These are phyloP conservation scores for Sinocyclocheilus anophthalmus DNA, from an alignment of 2,113 vertebrate species.

Conservation along the genomic window DNA sequence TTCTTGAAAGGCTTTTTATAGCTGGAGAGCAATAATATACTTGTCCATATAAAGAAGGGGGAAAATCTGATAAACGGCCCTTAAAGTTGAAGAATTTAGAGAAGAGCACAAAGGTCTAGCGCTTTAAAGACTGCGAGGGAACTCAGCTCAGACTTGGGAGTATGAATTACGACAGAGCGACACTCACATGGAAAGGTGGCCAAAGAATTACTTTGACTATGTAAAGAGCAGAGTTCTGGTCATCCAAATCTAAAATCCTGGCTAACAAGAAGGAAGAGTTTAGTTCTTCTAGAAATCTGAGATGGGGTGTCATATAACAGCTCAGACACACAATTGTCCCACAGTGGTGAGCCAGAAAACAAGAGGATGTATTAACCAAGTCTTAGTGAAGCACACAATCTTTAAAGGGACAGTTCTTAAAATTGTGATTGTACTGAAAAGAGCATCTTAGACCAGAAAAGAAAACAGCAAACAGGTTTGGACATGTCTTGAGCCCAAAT, in stretches of 20 bases:
- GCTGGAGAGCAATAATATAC: constrained; percentile 58
- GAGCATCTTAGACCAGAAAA: constrained; percentile 13
- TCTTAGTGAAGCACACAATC: constrained; percentile 42
- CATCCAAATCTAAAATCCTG: constrained; percentile 4
- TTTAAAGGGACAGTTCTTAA: neutral
- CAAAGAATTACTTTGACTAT: neutral
- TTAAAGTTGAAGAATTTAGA: constrained; percentile 57
- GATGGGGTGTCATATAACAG: constrained; percentile 36
- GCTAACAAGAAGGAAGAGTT: constrained; percentile 5
- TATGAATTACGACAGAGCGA: constrained; percentile 37
- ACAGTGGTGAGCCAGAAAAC: constrained; percentile 23
- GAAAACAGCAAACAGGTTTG: neutral
- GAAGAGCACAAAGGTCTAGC: constrained; percentile 50
- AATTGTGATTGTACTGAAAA: neutral
- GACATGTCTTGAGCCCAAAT: neutral
- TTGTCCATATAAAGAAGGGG: constrained; percentile 51
- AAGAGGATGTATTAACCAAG: constrained; percentile 47
- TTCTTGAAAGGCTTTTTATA: constrained; percentile 63
- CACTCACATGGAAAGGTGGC: constrained; percentile 34
- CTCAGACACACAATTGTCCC: constrained; percentile 44
- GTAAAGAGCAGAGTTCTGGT: neutral
- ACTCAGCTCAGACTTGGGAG: constrained; percentile 22
- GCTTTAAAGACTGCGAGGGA: constrained; percentile 53
- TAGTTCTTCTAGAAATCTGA: constrained; percentile 24
- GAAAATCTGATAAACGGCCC: constrained; percentile 48